phyloP scores from a whole-genome alignment of 2,888 invertebrate species.

The Aleiodes alternator region DNA sequence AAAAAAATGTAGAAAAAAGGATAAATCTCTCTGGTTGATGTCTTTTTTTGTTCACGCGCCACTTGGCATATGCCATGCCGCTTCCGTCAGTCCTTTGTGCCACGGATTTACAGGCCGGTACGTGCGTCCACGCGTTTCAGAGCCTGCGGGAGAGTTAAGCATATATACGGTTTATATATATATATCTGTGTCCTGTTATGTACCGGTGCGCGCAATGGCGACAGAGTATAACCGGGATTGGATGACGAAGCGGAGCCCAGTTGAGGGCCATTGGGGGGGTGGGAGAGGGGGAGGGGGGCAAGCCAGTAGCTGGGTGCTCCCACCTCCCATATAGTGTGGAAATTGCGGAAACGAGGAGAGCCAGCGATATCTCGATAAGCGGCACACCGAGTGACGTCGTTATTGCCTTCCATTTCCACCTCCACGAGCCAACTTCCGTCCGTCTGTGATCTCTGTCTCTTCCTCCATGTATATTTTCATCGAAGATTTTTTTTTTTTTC shows the following conservation, averaged over 20 bases:
- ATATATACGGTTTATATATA: background rate
- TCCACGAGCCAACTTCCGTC: constrained; percentile 70
- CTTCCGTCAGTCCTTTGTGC: constrained; percentile 35
- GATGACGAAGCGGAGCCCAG: constrained; percentile 7
- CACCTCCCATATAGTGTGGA: constrained; percentile 51
- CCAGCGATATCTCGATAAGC: constrained; percentile 71
- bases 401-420: constrained; percentile 74
- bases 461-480: constrained; percentile 48
- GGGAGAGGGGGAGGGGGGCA: constrained; percentile 34
- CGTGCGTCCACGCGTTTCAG: constrained; percentile 31
- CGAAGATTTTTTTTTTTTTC: background rate
- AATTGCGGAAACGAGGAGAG: constrained; percentile 71
- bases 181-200: constrained; percentile 4
- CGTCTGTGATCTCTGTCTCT: constrained; percentile 67
- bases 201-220: constrained; percentile 12
- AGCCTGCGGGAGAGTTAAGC: constrained; percentile 15
- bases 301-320: too few relatives aligned
- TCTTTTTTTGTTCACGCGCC: constrained; percentile 23
- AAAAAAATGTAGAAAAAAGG: background rate
- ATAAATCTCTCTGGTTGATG: constrained; percentile 7
- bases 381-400: constrained; percentile 71
- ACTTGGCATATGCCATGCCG: constrained; percentile 37
- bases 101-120: constrained; percentile 30
- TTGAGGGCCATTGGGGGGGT: constrained; percentile 26
- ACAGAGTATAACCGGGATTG: constrained; percentile 33